Evolutionary conservation across 2,888 invertebrate species (phyloP), one percentile per base, ranked within the genome.

Genomic region (Dendrolimus pini): DNA sequence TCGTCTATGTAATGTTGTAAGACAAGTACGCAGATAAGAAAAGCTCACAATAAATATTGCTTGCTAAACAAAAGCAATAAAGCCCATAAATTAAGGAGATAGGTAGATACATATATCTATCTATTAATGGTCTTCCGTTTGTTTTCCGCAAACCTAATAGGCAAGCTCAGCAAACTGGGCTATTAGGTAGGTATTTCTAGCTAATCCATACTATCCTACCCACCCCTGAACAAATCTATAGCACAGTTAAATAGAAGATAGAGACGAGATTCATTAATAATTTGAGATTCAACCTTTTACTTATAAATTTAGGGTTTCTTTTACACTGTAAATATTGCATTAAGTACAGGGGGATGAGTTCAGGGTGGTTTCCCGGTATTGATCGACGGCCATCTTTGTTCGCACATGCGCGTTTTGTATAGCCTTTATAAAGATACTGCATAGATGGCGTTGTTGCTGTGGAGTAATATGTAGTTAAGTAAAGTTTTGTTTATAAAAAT

Each of bases 311-410:
- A 81, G 61, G 65, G 71, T 58, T 13, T 62, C 61, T 68, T 79
- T 78, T 82, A 7, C 64, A 59, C 61, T 68, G 65, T 54, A 63
- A 61, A 55, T 60, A 62, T 63, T 63, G 66, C 66, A 63, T 62
- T 56, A 65, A 69, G 66, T 69, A 64, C 65, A 67, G 67, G 72
- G 72, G 78, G 86, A 83, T 82, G 76, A 78, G 76, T 74, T 71
- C 60, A 71, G 85, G 88, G 87, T 83, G 87, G 86, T 68, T 70
- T 71, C 69, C 63, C 65, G 60, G 70, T 89, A 89, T 89, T 83
- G 89, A 89, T 89, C 76, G 80, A 74, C 83, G 70, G 89, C 89
- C 89, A 89, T 89, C 71, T 85, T 86, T 79, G 75, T 77, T 76
- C 70, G 71, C 82, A 79, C 88, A 80, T 82, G 89, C 87, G 85